Conservation (phyloP, 2,113 vertebrate species). For the Tetrao urogallus region DNA sequence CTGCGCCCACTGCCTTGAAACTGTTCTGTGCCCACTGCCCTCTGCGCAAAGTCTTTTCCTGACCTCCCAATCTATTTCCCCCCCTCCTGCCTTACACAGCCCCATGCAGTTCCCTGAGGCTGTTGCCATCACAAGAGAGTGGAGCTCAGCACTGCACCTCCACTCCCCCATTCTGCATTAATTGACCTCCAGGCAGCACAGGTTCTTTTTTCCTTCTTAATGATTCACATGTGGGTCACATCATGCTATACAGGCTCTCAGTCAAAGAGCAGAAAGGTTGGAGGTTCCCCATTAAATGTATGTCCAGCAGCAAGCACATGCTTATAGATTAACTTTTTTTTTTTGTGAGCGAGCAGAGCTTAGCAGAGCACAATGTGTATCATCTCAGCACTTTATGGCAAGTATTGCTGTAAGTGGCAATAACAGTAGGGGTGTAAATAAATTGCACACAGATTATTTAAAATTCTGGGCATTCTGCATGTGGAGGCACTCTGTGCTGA, state of each 20-base stretch:
- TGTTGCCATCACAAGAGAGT: too few relatives aligned
- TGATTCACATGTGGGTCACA: rapidly evolving
- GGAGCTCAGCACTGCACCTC: too few relatives aligned
- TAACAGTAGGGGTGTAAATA: background rate
- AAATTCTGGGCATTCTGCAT: background rate
- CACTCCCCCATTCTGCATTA: rapidly evolving
- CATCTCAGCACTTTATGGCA: background rate
- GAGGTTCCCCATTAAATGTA: background rate
- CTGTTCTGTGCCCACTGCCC: too few relatives aligned
- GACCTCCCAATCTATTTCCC: too few relatives aligned
- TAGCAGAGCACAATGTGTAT: background rate
- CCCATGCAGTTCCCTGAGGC: too few relatives aligned
- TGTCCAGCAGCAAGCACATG: rapidly evolving
- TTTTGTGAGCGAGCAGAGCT: background rate
- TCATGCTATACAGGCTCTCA: background rate
- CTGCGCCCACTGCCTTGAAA: too few relatives aligned
- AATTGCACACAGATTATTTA: background rate
- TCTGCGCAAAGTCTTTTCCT: too few relatives aligned
- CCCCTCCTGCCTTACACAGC: too few relatives aligned
- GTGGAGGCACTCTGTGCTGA: background rate
- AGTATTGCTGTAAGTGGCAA: background rate
- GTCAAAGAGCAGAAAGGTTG: background rate
- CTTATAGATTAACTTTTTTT: background rate
- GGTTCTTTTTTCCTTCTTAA: background rate
- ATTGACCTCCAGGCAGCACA: background rate